Evolutionary conservation across 2,888 invertebrate species (phyloP).

Genomic region (Callosobruchus maculatus): DNA sequence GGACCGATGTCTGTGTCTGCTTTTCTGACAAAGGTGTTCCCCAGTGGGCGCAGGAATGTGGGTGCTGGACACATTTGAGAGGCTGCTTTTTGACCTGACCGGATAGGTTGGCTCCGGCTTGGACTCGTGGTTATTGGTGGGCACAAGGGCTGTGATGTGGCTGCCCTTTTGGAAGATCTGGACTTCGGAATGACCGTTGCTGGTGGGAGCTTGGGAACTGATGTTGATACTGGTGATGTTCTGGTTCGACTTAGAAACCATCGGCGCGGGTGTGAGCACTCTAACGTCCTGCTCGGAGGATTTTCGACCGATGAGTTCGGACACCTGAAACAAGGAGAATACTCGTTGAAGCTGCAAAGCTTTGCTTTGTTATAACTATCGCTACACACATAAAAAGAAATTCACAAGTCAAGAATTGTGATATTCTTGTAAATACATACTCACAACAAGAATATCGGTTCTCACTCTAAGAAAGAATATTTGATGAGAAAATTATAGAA

Average conservation of each 20-base stretch:
- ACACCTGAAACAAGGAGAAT: conserved; percentile 38
- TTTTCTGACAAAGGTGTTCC: conserved; percentile 34
- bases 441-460: too few species aligned
- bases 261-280: conserved; percentile 36
- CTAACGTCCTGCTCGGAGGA: conserved; percentile 32
- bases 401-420: too few species aligned
- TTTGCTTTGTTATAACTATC: too few species aligned
- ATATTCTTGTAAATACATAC: too few species aligned
- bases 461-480: too few species aligned
- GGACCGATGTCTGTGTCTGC: conserved; percentile 38
- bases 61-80: conserved; percentile 57
- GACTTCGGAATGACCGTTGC: conserved; percentile 40
- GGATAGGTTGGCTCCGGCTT: conserved; percentile 46
- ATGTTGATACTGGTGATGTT: conserved; percentile 72
- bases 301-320: conserved; percentile 52
- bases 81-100: conserved; percentile 52
- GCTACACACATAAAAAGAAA: too few species aligned
- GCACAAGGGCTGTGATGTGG: conserved; percentile 72
- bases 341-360: too few species aligned
- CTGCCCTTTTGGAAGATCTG: conserved; percentile 75
- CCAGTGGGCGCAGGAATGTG: conserved; percentile 46
- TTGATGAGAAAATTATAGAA: too few species aligned
- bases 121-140: conserved; percentile 54
- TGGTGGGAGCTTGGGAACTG: conserved; percentile 52
- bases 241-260: conserved; percentile 54